Evolutionary conservation across 2,113 vertebrate genomes (phyloP), one percentile per base, ranked within the genome.

Genomic region (Tetraodon nigroviridis): DNA sequence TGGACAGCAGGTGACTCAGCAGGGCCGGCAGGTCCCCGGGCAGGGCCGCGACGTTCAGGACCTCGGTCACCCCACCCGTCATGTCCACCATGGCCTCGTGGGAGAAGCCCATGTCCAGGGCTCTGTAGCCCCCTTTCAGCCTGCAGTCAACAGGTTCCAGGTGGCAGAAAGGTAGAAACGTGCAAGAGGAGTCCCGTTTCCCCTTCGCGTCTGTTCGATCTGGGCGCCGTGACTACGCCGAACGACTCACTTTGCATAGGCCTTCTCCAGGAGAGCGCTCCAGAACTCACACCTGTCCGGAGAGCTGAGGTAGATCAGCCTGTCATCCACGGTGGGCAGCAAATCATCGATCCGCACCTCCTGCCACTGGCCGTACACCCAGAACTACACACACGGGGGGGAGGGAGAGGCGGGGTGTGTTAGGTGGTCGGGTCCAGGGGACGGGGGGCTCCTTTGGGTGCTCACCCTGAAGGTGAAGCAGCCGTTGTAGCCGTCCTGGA

Each of bases 31-130:
- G 62, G 12, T 83, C 66, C 46, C 32, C 64, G n/a, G 84, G 61
- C 40, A 90, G 67, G 0, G 5, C 17, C 6, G 37, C 5, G 5
- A 88, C 22, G 3, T 5, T 58, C 13, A 90, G 19, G 2, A 83
- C 85, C 68, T 92, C 89, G 0, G 90, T 55, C 46, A 90, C 64
- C 0, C 91, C 89, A 0, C 91, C 91, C 0, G 89, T 92, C 87
- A 92, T 89, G 44, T 92, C 90, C 3, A 89, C 87, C 89, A 92
- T 87, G 27, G 91, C 90, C 69, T 92, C 91, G 0, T 91, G 89
- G 52, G 91, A 88, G 51, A 75, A 87, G 29, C 91, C 91, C 87
- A 92, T 81, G 44, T 89, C 79, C 60, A 92, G 81, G 50, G 89
- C 84, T 62, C 61, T 69, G 71, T 92, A 92, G 42, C 90, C 90